Evolutionary conservation across 2,888 invertebrate genomes (phyloP).

Genomic region (Amphipoea oculea): DNA sequence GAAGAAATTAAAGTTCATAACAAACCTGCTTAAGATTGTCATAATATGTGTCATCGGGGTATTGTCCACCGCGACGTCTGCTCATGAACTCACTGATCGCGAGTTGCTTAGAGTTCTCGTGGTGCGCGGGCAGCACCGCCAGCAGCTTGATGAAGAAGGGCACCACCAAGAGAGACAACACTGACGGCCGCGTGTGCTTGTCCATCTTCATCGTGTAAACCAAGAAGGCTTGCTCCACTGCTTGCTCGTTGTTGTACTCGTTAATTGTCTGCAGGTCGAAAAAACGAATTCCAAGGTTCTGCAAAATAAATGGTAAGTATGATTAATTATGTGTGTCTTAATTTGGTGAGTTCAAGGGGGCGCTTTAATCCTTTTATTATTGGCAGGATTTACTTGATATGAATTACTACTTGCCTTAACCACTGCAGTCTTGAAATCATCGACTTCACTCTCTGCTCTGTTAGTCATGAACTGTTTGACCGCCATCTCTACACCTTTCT

Average conservation of each 20-base stretch:
- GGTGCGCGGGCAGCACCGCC: constrained; percentile 58
- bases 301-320: constrained; percentile 1
- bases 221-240: constrained; percentile 55
- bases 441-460: constrained; percentile 29
- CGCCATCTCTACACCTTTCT: constrained; percentile 23
- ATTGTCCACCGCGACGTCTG: constrained; percentile 53
- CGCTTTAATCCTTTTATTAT: neutral
- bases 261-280: constrained; percentile 36
- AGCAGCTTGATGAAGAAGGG: constrained; percentile 65
- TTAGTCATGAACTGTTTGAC: constrained; percentile 47
- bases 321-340: neutral
- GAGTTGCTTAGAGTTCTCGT: constrained; percentile 35
- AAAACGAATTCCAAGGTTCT: constrained; percentile 49
- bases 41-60: constrained; percentile 54
- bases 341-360: neutral
- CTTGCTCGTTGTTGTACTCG: constrained; percentile 53
- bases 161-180: constrained; percentile 61
- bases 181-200: constrained; percentile 60
- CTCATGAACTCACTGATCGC: constrained; percentile 58
- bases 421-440: constrained; percentile 48
- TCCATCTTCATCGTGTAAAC: constrained; percentile 59
- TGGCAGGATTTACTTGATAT: neutral
- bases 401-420: constrained; percentile 14
- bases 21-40: constrained; percentile 53
- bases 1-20: neutral